Conservation (phyloP, 2,113 vertebrate species). For the Podarcis cretensis region DNA sequence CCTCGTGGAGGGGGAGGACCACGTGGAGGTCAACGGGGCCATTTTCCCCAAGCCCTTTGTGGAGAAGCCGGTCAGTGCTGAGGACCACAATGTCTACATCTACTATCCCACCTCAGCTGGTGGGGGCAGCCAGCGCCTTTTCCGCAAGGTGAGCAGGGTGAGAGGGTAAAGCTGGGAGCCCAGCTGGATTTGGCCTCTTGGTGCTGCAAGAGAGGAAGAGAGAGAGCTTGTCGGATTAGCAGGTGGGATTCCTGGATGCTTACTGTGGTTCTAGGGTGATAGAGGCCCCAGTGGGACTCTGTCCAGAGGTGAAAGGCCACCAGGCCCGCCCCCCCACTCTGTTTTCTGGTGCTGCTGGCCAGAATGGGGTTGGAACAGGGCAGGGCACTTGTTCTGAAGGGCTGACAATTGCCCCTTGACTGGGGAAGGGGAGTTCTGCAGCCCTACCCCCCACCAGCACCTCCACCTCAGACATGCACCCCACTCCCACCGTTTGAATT, state of each 20-base stretch:
- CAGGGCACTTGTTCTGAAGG: not conserved
- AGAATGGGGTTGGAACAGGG: too few relatives aligned
- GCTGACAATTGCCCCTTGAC: not conserved
- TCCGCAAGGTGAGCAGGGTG: constrained; percentile 87
- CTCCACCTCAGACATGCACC: too few relatives aligned
- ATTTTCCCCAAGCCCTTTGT: constrained; percentile 98
- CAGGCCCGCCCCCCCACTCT: not conserved
- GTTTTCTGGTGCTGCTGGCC: not conserved
- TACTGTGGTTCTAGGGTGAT: too few relatives aligned
- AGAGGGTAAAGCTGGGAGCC: too few relatives aligned
- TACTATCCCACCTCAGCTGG: constrained; percentile 98
- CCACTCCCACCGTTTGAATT: not conserved
- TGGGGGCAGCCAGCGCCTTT: constrained; percentile 96
- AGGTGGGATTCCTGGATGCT: too few relatives aligned
- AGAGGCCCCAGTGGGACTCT: not conserved
- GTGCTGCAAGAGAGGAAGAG: not conserved
- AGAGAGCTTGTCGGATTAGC: not conserved
- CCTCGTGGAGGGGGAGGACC: constrained; percentile 95
- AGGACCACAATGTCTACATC: constrained; percentile 99
- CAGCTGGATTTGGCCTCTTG: not conserved
- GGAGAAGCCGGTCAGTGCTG: constrained; percentile 97
- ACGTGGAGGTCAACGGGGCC: constrained; percentile 96
- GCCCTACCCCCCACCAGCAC: too few relatives aligned
- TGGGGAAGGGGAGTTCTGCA: not conserved
- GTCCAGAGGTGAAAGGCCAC: not conserved